These are phyloP conservation scores for Musca vetustissima DNA, from an alignment of 1,140 invertebrate genomes.

Conservation along the genomic window DNA sequence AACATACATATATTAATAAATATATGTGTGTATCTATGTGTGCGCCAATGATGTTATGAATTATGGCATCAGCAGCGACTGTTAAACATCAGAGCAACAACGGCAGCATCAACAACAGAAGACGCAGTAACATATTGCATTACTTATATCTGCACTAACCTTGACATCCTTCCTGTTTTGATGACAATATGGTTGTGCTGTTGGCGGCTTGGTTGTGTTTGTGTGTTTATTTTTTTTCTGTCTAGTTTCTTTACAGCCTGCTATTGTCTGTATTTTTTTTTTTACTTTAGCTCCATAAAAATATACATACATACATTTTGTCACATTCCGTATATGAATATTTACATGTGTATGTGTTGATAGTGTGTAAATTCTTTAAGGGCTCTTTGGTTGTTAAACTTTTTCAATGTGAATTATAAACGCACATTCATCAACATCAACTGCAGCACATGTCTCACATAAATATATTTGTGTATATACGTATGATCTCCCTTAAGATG, in stretches of 20 bases:
- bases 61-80: slow-evolving; percentile 9
- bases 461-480: too few relatives aligned
- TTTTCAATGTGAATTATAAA: slow-evolving; percentile 16
- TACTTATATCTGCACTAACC: slow-evolving; percentile 12
- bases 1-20: not conserved
- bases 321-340: not conserved
- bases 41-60: slow-evolving; percentile 11
- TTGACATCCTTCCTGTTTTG: not conserved
- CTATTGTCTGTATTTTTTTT: too few relatives aligned
- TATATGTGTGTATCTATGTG: not conserved
- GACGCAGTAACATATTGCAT: slow-evolving; percentile 17
- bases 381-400: slow-evolving; percentile 3
- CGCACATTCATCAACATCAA: slow-evolving; percentile 19
- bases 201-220: not conserved
- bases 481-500: too few relatives aligned
- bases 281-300: not conserved
- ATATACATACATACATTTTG: not conserved
- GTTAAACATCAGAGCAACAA: slow-evolving; percentile 1
- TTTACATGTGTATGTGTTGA: too few relatives aligned
- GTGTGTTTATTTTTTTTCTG: not conserved
- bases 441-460: slow-evolving; percentile 2
- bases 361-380: not conserved
- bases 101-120: too few relatives aligned
- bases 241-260: not conserved
- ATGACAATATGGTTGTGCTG: not conserved